These are phyloP conservation scores for Enteromius argenteus DNA, from an alignment of 2,797 vertebrate genomes.

Conservation along the genomic window DNA sequence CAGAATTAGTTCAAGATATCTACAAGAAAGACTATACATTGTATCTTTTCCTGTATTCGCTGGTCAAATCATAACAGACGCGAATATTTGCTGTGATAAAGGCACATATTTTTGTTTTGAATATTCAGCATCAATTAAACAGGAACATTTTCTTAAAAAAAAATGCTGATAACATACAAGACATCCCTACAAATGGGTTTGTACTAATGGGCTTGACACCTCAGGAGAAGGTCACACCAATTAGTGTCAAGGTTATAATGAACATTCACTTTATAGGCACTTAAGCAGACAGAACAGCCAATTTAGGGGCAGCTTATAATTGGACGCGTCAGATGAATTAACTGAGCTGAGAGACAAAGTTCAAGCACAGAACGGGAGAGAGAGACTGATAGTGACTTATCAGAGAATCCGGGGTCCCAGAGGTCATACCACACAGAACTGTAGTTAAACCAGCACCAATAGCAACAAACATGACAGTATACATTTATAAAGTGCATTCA, in stretches of 20 bases:
- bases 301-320: conserved; percentile 28
- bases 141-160: neutral
- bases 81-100: neutral
- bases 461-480: conserved; percentile 3
- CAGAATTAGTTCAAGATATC: neutral
- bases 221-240: conserved; percentile 34
- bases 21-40: neutral
- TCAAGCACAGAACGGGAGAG: conserved; percentile 1
- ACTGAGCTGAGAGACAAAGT: conserved; percentile 22
- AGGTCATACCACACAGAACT: conserved; percentile 16
- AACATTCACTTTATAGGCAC: conserved; percentile 25
- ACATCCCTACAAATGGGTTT: conserved; percentile 5
- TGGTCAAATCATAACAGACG: neutral
- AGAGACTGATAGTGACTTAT: conserved; percentile 2
- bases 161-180: conserved; percentile 3
- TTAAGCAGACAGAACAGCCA: conserved; percentile 19
- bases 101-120: neutral
- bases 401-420: neutral
- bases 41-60: neutral
- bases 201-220: conserved; percentile 35
- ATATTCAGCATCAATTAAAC: conserved; percentile 7
- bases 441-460: conserved; percentile 18
- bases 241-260: conserved; percentile 49
- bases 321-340: conserved; percentile 28
- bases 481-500: conserved; percentile 13